Base-by-base conservation (phyloP, 2,113 vertebrate genomes). In the Terrapene triunguis region DNA sequence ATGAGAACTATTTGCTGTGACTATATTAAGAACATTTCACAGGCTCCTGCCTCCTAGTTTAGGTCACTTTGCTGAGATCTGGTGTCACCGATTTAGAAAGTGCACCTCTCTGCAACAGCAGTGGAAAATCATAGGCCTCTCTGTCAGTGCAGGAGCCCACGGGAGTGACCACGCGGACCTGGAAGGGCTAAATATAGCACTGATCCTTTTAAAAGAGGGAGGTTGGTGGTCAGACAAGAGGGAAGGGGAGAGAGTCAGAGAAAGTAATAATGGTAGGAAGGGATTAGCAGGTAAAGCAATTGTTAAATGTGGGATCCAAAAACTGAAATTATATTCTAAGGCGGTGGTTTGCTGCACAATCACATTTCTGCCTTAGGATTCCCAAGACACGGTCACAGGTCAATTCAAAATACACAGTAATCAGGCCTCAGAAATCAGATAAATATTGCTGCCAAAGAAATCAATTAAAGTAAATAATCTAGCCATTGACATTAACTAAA, bases 21-120 rank as follows among this genome's bases (percentile, higher is more conserved):
- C 96, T 98, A 98, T 97, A 97, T 97, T 97, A 97, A 96, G 97
- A 97, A 96, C 95, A 96, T 88, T 96, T 95, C 94, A 90, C 88
- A 94, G 92, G 92, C 96, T 92, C 89, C 1, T 3, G 83, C 79
- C 93, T 94, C 96, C 93, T 89, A 82, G 59, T 96, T 95, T 93
- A 95, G 95, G 94, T 96, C n/a, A 24, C 85, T 92, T 53, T 48
- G 0, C 96, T 80, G 88, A 92, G 93, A 94, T 97, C 93, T 85
- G 79, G 94, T 98, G 94, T 98, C 96, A 97, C 93, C 91, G 91
- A 80, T 95, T 97, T 96, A 96, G 92, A 97, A 96, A 95, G 94
- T 94, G 95, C 91, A 87, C 54, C 80, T 92, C 87, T 95, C 82
- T 97, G 92, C 89, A 91, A 87, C 4, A 90, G 88, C 85, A 80